Evolutionary conservation across 2,797 vertebrate genomes (phyloP), one percentile per base, ranked within the genome.

Genomic region (Euthynnus affinis): DNA sequence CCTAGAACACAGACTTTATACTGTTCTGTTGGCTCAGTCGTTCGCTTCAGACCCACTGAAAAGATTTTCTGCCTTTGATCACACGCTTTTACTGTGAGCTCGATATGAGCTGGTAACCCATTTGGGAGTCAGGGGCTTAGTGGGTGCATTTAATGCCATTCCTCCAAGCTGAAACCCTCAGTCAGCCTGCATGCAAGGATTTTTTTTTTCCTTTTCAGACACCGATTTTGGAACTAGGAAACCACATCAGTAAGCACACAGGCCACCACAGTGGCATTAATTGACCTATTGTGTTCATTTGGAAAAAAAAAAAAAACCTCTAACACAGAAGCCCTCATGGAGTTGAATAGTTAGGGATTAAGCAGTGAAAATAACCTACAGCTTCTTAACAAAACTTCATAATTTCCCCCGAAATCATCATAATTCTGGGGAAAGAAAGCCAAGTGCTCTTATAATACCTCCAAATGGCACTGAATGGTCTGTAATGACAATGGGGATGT

Each of bases 11-110:
- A 53, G 65, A 46, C 52, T 71, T 46, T 4, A 72, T 23, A 17
- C 58, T 51, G 23, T 51, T 77, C 68, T 56, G 49, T 76, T 46
- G 71, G 70, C 72, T 88, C 69, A 80, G 85, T 74, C 15, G 12
- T 72, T 87, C 13, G 4, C 59, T 56, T 78, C 71, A 81, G 61
- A 84, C 46, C 37, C 79, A 34, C 75, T 68, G 57, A 85, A 82
- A 80, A 88, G 82, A 83, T 80, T 82, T 87, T 71, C 74, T 77
- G 80, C 66, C 84, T 90, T 89, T 90, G 79, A 91, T 88, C 82
- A 68, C 60, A 76, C 5, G 23, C 67, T 82, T 87, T 82, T 68
- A 73, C 67, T 74, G 62, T 61, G 68, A 85, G 83, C 79, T 79
- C 32, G 25, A 65, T 83, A 67, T 77, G 78, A 89, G 86, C 86